Conservation (phyloP, 2,888 invertebrate species). For the Polymixis flavicincta region DNA sequence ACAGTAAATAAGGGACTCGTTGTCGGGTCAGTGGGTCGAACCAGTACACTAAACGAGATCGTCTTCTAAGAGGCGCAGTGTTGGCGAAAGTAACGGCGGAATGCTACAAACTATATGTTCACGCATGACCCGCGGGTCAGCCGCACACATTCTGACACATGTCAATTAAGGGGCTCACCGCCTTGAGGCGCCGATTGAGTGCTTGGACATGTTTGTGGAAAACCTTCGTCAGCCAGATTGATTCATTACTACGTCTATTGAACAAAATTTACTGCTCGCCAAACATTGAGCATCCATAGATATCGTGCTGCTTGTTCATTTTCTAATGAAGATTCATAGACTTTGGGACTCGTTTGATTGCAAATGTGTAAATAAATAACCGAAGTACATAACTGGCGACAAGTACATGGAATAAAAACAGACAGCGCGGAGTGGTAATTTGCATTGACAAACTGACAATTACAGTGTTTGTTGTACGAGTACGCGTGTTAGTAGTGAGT, state of each 20-base stretch:
- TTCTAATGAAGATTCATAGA: conserved; percentile 77
- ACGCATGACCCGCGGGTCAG: conserved; percentile 88
- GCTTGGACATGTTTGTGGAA: conserved; percentile 89
- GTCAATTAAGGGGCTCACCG: conserved; percentile 88
- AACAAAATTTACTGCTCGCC: conserved; percentile 77
- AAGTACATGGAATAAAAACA: conserved; percentile 61
- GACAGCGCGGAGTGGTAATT: conserved; percentile 65
- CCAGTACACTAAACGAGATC: conserved; percentile 76
- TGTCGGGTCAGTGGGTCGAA: conserved; percentile 73
- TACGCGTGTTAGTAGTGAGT: conserved; percentile 73
- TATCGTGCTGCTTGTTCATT: conserved; percentile 71
- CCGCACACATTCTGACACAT: conserved; percentile 89
- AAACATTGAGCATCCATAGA: conserved; percentile 69
- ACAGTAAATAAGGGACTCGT: conserved; percentile 70
- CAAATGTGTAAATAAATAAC: conserved; percentile 55
- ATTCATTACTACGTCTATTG: conserved; percentile 85
- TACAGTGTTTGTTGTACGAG: conserved; percentile 75
- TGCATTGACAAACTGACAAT: conserved; percentile 81
- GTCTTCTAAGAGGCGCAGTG: conserved; percentile 73
- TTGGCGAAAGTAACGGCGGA: conserved; percentile 87
- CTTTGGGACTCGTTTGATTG: conserved; percentile 47
- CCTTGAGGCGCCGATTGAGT: conserved; percentile 87
- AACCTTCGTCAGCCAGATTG: conserved; percentile 85
- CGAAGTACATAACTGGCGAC: conserved; percentile 52
- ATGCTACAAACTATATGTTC: conserved; percentile 86